These are phyloP conservation scores for Escarpia spicata DNA, from an alignment of 2,888 invertebrate genomes.

Conservation along the genomic window DNA sequence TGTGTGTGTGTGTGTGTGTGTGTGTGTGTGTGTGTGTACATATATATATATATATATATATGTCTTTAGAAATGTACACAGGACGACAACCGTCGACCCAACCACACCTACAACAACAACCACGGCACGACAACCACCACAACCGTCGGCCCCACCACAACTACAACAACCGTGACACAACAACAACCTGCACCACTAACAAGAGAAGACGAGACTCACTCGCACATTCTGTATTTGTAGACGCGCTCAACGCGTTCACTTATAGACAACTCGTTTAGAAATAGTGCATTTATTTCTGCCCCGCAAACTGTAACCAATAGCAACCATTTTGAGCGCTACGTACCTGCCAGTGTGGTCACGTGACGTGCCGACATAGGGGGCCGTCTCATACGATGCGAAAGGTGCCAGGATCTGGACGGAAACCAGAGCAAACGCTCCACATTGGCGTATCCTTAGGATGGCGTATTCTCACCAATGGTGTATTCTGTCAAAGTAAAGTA, in stretches of 20 bases:
- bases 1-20: too few relatives aligned
- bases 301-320: slow-evolving; percentile 6
- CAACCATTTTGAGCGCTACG: slow-evolving; percentile 5
- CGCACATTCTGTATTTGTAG: neutral
- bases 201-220: neutral
- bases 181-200: neutral
- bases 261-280: neutral
- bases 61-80: too few relatives aligned
- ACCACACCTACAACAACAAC: neutral
- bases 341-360: slow-evolving; percentile 4
- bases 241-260: neutral
- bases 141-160: neutral
- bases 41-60: too few relatives aligned
- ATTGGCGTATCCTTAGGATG: neutral
- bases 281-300: slow-evolving; percentile 16
- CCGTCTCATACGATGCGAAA: neutral
- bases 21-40: too few relatives aligned
- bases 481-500: too few relatives aligned
- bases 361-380: neutral
- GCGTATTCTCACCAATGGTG: neutral
- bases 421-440: neutral
- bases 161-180: neutral
- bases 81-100: neutral
- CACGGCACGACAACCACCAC: neutral
- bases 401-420: neutral